Evolutionary conservation across 2,888 invertebrate genomes (phyloP), one percentile per base, ranked within the genome.

Genomic region (Autographa gamma): DNA sequence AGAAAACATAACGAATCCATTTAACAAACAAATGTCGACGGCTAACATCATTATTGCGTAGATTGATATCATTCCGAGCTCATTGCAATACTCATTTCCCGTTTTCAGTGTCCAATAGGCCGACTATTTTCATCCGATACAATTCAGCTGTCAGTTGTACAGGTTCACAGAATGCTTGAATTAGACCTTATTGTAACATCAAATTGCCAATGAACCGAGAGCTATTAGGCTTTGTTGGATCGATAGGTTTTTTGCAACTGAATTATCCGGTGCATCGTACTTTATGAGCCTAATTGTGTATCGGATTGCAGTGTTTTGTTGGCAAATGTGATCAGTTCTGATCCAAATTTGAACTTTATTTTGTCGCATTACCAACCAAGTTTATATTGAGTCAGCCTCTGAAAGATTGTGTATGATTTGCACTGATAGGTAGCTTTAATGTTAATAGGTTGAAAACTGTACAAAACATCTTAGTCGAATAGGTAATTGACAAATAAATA

Each of bases 101-200:
- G 83, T 77, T 78, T 81, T 64, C 79, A 83, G 74, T 73, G 38
- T 34, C 69, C 52, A 67, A 73, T 70, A 77, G 77, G 81, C 68
- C 63, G 64, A 77, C 71, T 78, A 82, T 85, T 85, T 86, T 81
- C 80, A 84, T 85, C 83, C 77, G 73, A 71, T 68, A 32, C 75
- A 76, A 85, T 86, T 84, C 85, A 84, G 66, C 71, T 77, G 82
- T 76, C 77, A 70, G 65, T 19, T 68, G 25, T 18, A 48, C 73
- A 77, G 66, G 71, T 63, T 71, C 59, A 76, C 76, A 78, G 78
- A 81, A 82, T 80, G 72, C 69, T 80, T 80, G 82, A 85, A 87
- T 88, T 85, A 85, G 79, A 83, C 69, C 72, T 77, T 81, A 89
- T 88, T 88, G 86, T 86, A 83, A 71, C 65, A 77, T 80, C 84